phyloP scores from a whole-genome alignment of 2,888 invertebrate species.

The Acleris laterana region DNA sequence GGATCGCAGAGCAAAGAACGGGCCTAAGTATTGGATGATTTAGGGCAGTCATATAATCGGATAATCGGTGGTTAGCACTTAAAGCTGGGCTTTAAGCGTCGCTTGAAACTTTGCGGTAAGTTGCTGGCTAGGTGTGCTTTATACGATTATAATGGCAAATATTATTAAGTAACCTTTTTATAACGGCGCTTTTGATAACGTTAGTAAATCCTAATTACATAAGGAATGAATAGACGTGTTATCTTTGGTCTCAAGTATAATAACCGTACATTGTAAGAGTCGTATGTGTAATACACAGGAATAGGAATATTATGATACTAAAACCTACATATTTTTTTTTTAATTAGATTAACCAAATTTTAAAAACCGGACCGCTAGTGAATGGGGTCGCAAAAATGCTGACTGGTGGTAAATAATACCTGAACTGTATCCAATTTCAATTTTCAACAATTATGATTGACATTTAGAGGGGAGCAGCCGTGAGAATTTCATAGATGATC shows the following conservation, averaged over 20 bases:
- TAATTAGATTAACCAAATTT: neutral
- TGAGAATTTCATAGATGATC: constrained; percentile 12
- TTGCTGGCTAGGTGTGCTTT: constrained; percentile 16
- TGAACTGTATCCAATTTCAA: constrained; percentile 1
- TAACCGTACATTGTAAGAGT: no score
- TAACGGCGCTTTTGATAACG: no score
- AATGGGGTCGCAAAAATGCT: constrained; percentile 1
- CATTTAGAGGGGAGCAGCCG: constrained; percentile 26
- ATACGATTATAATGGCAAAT: no score
- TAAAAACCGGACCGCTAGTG: neutral
- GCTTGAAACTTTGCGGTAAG: constrained; percentile 43
- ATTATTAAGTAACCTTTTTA: no score
- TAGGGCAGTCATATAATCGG: constrained; percentile 74
- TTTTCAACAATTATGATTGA: constrained; percentile 31
- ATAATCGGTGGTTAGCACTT: constrained; percentile 75
- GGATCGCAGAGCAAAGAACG: constrained; percentile 57
- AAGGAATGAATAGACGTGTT: no score
- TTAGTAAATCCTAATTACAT: no score
- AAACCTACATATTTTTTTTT: no score
- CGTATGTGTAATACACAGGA: no score
- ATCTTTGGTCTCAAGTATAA: no score
- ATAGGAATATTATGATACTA: neutral
- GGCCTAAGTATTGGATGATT: constrained; percentile 76
- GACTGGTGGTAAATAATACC: neutral
- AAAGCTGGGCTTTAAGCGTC: constrained; percentile 56